A percentile compares a stretch with the other conserved stretches of the same genome.
Conservation (phyloP, 2,113 vertebrate species). For the Callorhinus ursinus region DNA sequence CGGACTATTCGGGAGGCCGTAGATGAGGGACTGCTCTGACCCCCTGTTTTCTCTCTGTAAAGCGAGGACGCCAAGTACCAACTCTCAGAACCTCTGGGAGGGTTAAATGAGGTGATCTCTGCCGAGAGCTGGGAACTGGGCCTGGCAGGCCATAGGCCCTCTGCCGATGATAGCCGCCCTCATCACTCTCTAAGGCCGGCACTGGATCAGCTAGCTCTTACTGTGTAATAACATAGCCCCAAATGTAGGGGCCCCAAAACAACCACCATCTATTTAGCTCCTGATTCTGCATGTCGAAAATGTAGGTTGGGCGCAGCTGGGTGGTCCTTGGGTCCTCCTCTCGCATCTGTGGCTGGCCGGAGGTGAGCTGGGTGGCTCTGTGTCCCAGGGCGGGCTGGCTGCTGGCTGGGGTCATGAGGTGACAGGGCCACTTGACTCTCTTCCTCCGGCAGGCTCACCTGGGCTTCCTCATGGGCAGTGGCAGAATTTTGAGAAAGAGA, state of each 20-base stretch:
- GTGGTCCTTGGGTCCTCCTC: neutral
- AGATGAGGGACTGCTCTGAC: neutral
- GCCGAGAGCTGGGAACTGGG: neutral
- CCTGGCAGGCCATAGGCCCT: neutral
- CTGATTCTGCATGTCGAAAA: fast-evolving
- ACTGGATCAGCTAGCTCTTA: neutral
- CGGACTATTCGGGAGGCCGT: neutral
- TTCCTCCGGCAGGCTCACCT: neutral
- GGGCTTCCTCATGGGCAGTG: neutral
- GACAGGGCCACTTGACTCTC: no score
- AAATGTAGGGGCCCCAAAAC: neutral
- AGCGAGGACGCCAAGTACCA: neutral
- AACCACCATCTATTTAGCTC: no score
- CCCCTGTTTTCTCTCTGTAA: neutral
- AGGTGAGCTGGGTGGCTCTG: neutral
- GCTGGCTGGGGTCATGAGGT: neutral
- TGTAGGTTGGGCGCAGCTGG: neutral
- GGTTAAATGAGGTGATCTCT: neutral
- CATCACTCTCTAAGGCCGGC: neutral
- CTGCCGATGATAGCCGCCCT: neutral
- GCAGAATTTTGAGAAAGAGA: neutral
- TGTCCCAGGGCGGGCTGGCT: neutral
- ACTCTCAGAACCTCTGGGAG: neutral
- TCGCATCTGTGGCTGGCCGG: neutral
- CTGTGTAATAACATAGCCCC: neutral